phyloP scores from a whole-genome alignment of 2,888 invertebrate genomes.

The Teleogryllus oceanicus region DNA sequence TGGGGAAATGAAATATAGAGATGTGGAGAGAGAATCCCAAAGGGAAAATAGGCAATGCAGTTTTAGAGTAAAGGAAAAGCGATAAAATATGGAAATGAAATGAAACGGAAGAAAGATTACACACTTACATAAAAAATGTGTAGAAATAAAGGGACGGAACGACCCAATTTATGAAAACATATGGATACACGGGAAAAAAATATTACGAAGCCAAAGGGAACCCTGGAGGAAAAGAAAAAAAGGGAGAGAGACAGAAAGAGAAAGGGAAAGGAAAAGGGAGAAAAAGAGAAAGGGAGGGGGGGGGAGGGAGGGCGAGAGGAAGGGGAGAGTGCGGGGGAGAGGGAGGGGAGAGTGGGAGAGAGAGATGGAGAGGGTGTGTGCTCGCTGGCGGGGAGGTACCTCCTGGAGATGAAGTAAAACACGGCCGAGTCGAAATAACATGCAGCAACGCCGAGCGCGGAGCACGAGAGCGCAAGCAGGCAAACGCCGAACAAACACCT shows the following conservation, averaged over 20 bases:
- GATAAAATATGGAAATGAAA: no score
- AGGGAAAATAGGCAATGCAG: no score
- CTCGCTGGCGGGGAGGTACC: not conserved
- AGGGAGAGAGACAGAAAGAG: not conserved
- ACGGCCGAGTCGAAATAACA: no score
- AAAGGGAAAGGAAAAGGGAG: not conserved
- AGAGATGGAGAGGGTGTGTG: not conserved
- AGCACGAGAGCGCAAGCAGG: no score
- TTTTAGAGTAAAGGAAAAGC: not conserved
- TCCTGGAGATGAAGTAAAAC: not conserved
- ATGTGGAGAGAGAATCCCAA: no score
- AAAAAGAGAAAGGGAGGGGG: not conserved
- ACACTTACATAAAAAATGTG: not conserved
- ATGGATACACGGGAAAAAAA: not conserved
- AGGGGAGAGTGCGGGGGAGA: no score
- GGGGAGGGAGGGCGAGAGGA: not conserved
- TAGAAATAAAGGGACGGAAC: not conserved
- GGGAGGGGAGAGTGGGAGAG: no score
- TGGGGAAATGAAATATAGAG: not conserved
- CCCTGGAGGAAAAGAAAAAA: not conserved
- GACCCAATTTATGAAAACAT: not conserved
- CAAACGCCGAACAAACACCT: no score
- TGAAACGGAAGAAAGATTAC: conserved; percentile 19
- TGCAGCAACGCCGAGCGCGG: no score
- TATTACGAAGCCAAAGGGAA: conserved; percentile 22